Evolutionary conservation across 2,113 vertebrate genomes (phyloP).

Genomic region (Mastomys natalensis): DNA sequence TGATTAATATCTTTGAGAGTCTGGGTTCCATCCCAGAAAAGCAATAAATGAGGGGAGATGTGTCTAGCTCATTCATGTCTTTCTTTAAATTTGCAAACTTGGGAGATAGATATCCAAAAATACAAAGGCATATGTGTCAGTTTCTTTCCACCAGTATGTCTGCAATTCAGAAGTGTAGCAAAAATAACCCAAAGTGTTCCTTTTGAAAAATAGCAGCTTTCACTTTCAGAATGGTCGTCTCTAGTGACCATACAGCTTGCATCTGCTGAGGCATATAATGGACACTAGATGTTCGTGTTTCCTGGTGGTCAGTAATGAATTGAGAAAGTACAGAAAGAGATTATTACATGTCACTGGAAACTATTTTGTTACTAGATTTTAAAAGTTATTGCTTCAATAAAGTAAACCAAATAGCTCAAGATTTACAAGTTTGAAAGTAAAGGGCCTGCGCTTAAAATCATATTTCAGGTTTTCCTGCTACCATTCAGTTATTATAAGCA

Average conservation of each 20-base stretch:
- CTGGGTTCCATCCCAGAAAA: neutral
- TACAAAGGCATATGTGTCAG: slow-evolving; percentile 56
- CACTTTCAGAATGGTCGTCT: neutral
- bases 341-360: neutral
- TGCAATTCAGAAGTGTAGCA: slow-evolving; percentile 37
- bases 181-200: slow-evolving; percentile 21
- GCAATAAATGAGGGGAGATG: neutral
- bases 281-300: neutral
- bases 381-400: slow-evolving; percentile 47
- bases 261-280: neutral
- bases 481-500: slow-evolving; percentile 14
- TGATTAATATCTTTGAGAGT: neutral
- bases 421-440: slow-evolving; percentile 46
- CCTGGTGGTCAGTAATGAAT: slow-evolving; percentile 17
- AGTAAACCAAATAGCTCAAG: slow-evolving; percentile 48
- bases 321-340: neutral
- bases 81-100: slow-evolving; percentile 60
- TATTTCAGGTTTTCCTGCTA: neutral
- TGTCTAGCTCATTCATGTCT: slow-evolving; percentile 31
- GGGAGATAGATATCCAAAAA: slow-evolving; percentile 58
- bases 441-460: slow-evolving; percentile 29
- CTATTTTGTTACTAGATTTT: slow-evolving; percentile 43
- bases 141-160: slow-evolving; percentile 49
- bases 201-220: slow-evolving; percentile 65
- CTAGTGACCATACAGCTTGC: neutral